A percentile compares a stretch with the other conserved stretches of the same genome.
These are phyloP conservation scores for Serilophus lunatus DNA, from an alignment of 2,113 vertebrate genomes.

Conservation along the genomic window DNA sequence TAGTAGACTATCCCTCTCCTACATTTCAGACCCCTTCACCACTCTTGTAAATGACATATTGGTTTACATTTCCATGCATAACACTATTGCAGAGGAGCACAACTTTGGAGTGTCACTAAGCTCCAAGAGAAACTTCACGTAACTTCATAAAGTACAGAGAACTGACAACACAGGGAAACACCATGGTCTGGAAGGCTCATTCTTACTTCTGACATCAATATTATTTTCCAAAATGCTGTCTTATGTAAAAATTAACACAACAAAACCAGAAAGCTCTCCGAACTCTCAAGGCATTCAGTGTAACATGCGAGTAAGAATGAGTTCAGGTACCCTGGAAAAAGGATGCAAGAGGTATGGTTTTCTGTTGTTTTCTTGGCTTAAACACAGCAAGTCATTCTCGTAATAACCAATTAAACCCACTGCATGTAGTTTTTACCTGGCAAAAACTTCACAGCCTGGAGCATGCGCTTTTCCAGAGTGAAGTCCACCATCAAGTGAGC, in stretches of 20 bases:
- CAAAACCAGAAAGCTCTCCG: neutral
- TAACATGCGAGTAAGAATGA: neutral
- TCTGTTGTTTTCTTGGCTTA: neutral
- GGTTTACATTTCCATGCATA: neutral
- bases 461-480: slow-evolving; percentile 78
- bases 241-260: neutral
- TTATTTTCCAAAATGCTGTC: neutral
- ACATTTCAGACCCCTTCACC: neutral
- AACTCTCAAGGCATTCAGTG: neutral
- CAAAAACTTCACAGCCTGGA: slow-evolving; percentile 86
- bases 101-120: neutral
- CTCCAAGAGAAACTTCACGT: neutral
- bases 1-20: neutral
- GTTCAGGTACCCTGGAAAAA: neutral
- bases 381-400: fast-evolving
- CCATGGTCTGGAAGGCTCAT: neutral
- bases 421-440: slow-evolving; percentile 76
- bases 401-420: neutral
- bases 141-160: neutral
- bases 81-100: neutral
- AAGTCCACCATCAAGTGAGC: slow-evolving; percentile 91
- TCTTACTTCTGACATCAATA: neutral
- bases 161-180: neutral
- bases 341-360: neutral
- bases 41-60: neutral